Conservation (phyloP, 1,140 invertebrate species). For the Aleiodes sp. region DNA sequence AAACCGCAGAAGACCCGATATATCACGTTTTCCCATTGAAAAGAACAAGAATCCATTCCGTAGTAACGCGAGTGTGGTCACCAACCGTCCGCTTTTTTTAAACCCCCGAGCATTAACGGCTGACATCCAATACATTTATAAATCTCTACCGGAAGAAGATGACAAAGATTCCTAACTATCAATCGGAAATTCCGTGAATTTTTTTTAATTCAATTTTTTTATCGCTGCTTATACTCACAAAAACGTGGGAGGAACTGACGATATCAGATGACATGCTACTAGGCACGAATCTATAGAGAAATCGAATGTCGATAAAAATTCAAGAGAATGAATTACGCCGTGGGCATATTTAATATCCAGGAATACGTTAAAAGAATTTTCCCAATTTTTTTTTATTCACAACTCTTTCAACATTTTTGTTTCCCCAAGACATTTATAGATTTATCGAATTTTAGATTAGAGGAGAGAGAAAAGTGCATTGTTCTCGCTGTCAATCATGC, state of each 20-base stretch:
- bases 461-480: too few species aligned
- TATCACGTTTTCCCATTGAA: not conserved
- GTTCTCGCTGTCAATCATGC: too few species aligned
- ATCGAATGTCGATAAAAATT: conserved; percentile 1
- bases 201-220: not conserved
- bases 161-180: not conserved
- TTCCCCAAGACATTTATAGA: too few species aligned
- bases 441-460: too few species aligned
- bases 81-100: not conserved
- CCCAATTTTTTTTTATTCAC: not conserved
- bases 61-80: not conserved
- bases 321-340: not conserved
- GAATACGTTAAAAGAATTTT: not conserved
- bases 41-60: not conserved
- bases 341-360: not conserved
- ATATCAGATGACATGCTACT: not conserved
- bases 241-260: not conserved
- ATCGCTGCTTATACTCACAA: too few species aligned
- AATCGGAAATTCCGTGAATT: not conserved
- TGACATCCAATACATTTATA: not conserved
- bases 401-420: not conserved
- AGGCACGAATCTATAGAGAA: not conserved
- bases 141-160: not conserved
- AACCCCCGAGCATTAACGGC: not conserved
- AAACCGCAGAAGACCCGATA: not conserved